Evolutionary conservation across 2,888 invertebrate species (phyloP).

Genomic region (Pollenia amentaria): DNA sequence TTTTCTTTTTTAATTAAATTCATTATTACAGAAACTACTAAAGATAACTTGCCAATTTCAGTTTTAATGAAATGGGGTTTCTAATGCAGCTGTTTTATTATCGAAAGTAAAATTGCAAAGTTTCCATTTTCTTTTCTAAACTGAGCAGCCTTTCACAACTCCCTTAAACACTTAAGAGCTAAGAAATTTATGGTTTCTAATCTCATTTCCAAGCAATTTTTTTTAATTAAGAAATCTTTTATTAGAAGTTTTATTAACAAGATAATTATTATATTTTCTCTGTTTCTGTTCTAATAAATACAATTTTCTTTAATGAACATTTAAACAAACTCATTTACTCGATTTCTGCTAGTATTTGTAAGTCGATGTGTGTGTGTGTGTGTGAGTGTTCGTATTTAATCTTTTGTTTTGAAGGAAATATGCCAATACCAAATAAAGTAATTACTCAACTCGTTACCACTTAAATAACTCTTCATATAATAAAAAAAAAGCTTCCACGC

Average conservation of each 20-base stretch:
- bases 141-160: not conserved
- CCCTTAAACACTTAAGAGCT: not conserved
- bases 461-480: slow-evolving; percentile 46
- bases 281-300: not conserved
- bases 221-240: slow-evolving; percentile 58
- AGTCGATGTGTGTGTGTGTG: not conserved
- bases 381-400: not conserved
- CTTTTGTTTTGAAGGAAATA: slow-evolving; percentile 8
- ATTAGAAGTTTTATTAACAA: slow-evolving; percentile 16
- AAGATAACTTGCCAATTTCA: slow-evolving; percentile 18
- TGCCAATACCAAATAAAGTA: slow-evolving; percentile 67
- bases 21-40: not conserved
- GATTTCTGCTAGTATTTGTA: no score
- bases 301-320: slow-evolving; percentile 31
- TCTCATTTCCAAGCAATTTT: slow-evolving; percentile 41
- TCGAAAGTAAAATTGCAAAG: slow-evolving; percentile 32
- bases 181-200: slow-evolving; percentile 46
- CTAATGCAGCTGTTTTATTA: slow-evolving; percentile 35
- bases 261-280: slow-evolving; percentile 2
- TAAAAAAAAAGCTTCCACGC: not conserved
- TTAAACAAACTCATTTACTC: not conserved
- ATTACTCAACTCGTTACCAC: slow-evolving; percentile 67
- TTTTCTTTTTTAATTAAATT: not conserved
- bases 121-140: slow-evolving; percentile 13
- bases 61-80: not conserved